Percentiles rank a stretch among this genome's conserved stretches.
Conservation (phyloP, 2,888 invertebrate species). For the Phytoseiulus persimilis region DNA sequence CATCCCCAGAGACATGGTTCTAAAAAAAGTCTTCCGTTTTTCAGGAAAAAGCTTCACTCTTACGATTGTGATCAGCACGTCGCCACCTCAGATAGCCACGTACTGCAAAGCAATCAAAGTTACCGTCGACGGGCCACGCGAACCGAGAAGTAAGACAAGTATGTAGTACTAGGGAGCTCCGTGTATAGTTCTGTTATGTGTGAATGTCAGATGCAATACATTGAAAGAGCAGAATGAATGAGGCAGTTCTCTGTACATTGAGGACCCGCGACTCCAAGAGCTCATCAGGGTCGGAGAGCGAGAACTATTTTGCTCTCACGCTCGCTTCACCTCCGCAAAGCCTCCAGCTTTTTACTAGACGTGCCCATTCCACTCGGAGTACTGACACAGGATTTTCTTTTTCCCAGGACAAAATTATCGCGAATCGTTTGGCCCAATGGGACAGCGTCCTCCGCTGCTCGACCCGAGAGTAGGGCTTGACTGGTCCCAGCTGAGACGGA, state of each 20-base stretch:
- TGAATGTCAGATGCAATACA: too few relatives aligned
- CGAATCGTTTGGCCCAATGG: neutral
- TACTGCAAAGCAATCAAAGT: slow-evolving; percentile 97
- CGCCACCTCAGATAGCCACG: slow-evolving; percentile 85
- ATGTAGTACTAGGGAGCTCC: slow-evolving; percentile 27
- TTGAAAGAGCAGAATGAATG: too few relatives aligned
- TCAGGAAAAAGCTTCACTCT: slow-evolving; percentile 94
- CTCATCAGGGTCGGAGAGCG: too few relatives aligned
- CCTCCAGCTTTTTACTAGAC: too few relatives aligned
- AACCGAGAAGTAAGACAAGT: slow-evolving; percentile 65
- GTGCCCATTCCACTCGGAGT: neutral
- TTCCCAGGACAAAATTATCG: neutral
- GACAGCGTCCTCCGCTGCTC: neutral
- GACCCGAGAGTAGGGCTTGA: neutral
- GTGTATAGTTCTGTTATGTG: too few relatives aligned
- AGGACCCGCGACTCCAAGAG: too few relatives aligned
- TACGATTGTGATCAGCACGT: slow-evolving; percentile 85
- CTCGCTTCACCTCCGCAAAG: too few relatives aligned
- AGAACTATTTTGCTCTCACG: too few relatives aligned
- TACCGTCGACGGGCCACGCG: slow-evolving; percentile 95
- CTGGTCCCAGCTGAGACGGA: neutral
- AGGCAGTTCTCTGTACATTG: too few relatives aligned
- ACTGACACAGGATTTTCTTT: neutral
- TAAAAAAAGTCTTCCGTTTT: slow-evolving; percentile 50
- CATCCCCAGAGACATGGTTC: too few relatives aligned